These are phyloP conservation scores for Leucophora obtusa DNA, from an alignment of 2,888 invertebrate species.

Conservation along the genomic window DNA sequence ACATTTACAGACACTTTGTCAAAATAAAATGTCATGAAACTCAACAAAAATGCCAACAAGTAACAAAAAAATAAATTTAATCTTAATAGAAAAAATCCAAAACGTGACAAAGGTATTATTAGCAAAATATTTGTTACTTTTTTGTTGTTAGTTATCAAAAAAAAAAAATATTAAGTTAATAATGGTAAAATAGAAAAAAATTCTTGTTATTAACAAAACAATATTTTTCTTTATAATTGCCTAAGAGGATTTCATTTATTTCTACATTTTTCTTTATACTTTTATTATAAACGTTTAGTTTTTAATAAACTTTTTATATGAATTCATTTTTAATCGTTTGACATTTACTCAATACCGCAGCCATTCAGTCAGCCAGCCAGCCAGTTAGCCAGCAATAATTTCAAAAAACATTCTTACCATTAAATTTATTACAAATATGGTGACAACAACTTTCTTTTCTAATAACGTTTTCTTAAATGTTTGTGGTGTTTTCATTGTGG, in stretches of 20 bases:
- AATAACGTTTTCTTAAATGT: constrained; percentile 26
- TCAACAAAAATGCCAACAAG: constrained; percentile 34
- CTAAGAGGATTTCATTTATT: constrained; percentile 3
- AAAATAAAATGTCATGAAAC: constrained; percentile 48
- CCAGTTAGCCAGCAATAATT: not conserved
- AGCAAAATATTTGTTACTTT: constrained; percentile 40
- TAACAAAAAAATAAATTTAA: constrained; percentile 22
- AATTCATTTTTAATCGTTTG: constrained; percentile 10
- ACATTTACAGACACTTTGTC: constrained; percentile 38
- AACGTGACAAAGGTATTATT: constrained; percentile 60
- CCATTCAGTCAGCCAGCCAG: not conserved
- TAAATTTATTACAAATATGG: constrained; percentile 50
- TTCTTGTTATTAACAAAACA: not conserved
- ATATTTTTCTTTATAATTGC: not conserved
- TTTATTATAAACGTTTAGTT: constrained; percentile 13
- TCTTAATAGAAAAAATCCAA: constrained; percentile 35
- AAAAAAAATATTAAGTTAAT: no score
- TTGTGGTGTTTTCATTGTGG: constrained; percentile 33
- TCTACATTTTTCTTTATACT: not conserved
- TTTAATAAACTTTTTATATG: constrained; percentile 10
- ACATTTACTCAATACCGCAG: constrained; percentile 34
- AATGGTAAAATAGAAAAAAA: no score
- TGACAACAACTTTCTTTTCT: constrained; percentile 65
- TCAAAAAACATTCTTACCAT: constrained; percentile 11
- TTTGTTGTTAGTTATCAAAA: not conserved